These are phyloP conservation scores for Anabas testudineus DNA, from an alignment of 2,797 vertebrate species.

Conservation along the genomic window DNA sequence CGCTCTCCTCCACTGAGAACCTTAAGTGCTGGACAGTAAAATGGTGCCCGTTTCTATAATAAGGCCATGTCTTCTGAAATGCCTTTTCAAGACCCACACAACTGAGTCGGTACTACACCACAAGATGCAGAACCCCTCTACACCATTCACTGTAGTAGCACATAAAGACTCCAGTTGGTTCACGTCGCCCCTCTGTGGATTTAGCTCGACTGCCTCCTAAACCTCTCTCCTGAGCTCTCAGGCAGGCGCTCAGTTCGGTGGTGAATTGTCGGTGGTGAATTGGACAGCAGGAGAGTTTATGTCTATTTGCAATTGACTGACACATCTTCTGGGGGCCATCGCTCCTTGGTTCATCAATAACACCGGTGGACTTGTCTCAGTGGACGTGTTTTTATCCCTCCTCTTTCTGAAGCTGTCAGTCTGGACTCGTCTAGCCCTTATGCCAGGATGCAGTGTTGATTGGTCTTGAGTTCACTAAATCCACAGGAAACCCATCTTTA, in stretches of 20 bases:
- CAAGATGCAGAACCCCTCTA: conserved; percentile 66
- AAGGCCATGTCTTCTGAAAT: conserved; percentile 92
- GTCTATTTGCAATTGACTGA: conserved; percentile 36
- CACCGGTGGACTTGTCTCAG: conserved; percentile 60
- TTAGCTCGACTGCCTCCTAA: conserved; percentile 49
- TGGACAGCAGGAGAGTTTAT: conserved; percentile 43
- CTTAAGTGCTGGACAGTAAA: conserved; percentile 96
- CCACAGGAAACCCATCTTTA: conserved; percentile 52
- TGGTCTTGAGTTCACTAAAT: conserved; percentile 43
- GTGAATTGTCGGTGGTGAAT: conserved; percentile 31
- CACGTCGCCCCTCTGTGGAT: conserved; percentile 57
- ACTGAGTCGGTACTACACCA: conserved; percentile 70
- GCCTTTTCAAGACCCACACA: conserved; percentile 86
- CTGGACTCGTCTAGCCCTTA: conserved; percentile 36
- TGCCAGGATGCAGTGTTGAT: conserved; percentile 36
- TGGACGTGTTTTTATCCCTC: conserved; percentile 61
- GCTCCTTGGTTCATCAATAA: conserved; percentile 44
- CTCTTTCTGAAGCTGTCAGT: conserved; percentile 47
- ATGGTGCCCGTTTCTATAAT: conserved; percentile 89
- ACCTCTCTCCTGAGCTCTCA: conserved; percentile 64
- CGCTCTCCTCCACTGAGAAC: conserved; percentile 87
- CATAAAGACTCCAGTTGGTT: conserved; percentile 67
- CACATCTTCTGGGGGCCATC: conserved; percentile 37
- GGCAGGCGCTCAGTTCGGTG: conserved; percentile 56
- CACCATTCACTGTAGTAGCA: conserved; percentile 76